Evolutionary conservation across 2,113 vertebrate genomes (phyloP).

Genomic region (Thunnus maccoyii): DNA sequence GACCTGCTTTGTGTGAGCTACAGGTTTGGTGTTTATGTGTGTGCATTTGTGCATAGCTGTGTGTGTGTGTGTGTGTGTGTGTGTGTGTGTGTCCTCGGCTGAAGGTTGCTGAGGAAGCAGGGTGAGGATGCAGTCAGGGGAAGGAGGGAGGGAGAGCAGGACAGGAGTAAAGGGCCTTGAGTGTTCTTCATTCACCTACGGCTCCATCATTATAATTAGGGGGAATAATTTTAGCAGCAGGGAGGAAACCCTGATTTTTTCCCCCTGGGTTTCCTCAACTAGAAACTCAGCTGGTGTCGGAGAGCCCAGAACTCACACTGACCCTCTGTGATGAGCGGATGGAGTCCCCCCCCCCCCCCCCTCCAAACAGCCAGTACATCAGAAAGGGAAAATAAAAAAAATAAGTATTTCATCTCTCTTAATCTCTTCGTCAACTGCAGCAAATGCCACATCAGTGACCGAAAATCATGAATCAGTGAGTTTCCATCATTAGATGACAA

Average conservation of each 20-base stretch:
- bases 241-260: slow-evolving; percentile 73
- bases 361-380: neutral
- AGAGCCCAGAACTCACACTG: slow-evolving; percentile 52
- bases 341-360: too few species aligned
- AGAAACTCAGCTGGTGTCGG: slow-evolving; percentile 52
- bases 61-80: slow-evolving; percentile 48
- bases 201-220: slow-evolving; percentile 76
- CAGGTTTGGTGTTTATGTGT: slow-evolving; percentile 74
- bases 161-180: slow-evolving; percentile 73
- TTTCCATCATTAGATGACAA: slow-evolving; percentile 56
- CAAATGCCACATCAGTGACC: slow-evolving; percentile 36
- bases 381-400: neutral
- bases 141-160: slow-evolving; percentile 57
- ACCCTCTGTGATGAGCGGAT: slow-evolving; percentile 46
- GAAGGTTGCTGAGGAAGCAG: slow-evolving; percentile 82
- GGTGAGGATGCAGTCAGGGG: slow-evolving; percentile 76
- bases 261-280: slow-evolving; percentile 61
- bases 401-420: neutral
- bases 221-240: slow-evolving; percentile 74
- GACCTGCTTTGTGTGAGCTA: slow-evolving; percentile 81
- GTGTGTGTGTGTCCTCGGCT: slow-evolving; percentile 65
- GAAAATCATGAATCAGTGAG: slow-evolving; percentile 48
- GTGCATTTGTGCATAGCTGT: slow-evolving; percentile 63
- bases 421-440: slow-evolving; percentile 21
- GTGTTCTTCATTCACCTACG: slow-evolving; percentile 77